Base-by-base conservation (phyloP, 2,888 invertebrate species). In the Troides aeacus region DNA sequence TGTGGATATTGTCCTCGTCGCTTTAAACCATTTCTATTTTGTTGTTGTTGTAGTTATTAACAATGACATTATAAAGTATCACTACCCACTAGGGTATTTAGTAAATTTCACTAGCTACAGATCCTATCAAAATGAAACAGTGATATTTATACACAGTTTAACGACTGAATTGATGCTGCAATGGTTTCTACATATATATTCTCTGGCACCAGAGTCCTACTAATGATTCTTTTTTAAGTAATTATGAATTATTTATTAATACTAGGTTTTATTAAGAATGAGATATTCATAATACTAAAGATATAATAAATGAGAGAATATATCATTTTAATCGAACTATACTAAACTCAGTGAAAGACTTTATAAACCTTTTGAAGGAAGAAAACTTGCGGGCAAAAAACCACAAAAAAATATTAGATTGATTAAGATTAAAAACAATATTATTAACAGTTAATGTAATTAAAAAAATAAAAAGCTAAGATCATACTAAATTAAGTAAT, bases 401-500 rank as follows among this genome's bases (percentile, higher is more conserved):
- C 18, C 4, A 2, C 50, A 50, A 7, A 39, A 50, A 50, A 15
- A 15, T 18, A 3, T 15, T 50, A 50, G 5, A 50, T 15, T 15
- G 15, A 15, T 50, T 17, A 50, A 50, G 17, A 50, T 5, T 17
- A 50, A 50, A 18, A 50, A 46, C 46, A 2, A 5, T 17, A 50
- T 50, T 50, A 15, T 50, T 50, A 50, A 18, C 17, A 17, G 50
- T 18, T 50, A 50, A 30, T 3, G 30, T 30, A 30, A 30, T 53
- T 7, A n/a, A 30, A 1, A 18, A 24, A 24, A 21, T 59, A 10
- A 24, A 18, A 64, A 21, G 24, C 21, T 62, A 30, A n/a, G 42
- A 62, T 60, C n/a, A 53, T 60, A 36, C 46, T 59, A 59, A 58
- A 61, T 1, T n/a, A n/a, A n/a, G 39, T 3, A 24, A 62, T 60